These are phyloP conservation scores for Riparia riparia DNA, from an alignment of 2,113 vertebrate genomes.

Conservation along the genomic window DNA sequence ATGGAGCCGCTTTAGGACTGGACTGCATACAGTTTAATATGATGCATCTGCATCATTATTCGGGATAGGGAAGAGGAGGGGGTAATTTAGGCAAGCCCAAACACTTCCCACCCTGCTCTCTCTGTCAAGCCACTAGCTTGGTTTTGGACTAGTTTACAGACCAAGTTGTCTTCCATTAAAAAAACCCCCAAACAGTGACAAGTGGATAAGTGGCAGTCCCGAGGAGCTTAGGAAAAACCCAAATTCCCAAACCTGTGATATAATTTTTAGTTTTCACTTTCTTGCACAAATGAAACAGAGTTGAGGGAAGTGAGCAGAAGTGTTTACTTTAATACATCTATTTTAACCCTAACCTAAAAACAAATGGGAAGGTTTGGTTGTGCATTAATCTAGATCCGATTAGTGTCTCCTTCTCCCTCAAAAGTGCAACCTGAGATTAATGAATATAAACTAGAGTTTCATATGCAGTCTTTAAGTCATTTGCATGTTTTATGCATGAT, in stretches of 20 bases:
- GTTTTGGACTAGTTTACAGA: background rate
- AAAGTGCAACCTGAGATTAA: conserved; percentile 81
- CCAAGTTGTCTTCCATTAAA: background rate
- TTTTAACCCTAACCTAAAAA: conserved; percentile 75
- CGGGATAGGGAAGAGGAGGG: background rate
- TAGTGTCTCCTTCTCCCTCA: conserved; percentile 74
- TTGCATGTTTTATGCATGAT: conserved; percentile 85
- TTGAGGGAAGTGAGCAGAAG: conserved; percentile 61
- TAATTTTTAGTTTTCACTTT: background rate
- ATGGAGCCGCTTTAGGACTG: background rate
- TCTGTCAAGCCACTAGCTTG: background rate
- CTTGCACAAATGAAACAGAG: background rate
- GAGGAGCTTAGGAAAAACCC: background rate
- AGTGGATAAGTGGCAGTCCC: background rate
- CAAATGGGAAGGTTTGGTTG: conserved; percentile 79
- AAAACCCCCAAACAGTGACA: background rate
- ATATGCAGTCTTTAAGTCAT: conserved; percentile 81
- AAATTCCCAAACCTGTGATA: background rate
- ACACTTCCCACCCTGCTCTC: background rate
- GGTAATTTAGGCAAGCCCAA: background rate
- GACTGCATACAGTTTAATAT: background rate
- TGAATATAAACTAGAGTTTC: conserved; percentile 80
- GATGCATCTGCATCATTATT: background rate
- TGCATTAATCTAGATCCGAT: conserved; percentile 80
- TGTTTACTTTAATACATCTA: conserved; percentile 75